A percentile compares a stretch with the other conserved stretches of the same genome.
phyloP scores from a whole-genome alignment of 2,888 invertebrate species.

The Xestia ashworthii region DNA sequence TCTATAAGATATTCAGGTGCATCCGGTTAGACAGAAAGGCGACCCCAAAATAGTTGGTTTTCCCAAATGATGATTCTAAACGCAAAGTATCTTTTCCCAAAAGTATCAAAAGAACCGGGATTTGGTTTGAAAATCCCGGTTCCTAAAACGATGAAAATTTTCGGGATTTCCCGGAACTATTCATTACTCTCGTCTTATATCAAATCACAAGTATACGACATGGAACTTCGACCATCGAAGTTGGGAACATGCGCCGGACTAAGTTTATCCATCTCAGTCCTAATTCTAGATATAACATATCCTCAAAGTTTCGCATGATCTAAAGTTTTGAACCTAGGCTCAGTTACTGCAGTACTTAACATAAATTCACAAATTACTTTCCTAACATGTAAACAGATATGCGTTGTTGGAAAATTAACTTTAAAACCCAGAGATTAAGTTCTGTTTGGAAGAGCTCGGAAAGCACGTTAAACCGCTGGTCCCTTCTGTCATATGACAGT shows the following conservation, averaged over 20 bases:
- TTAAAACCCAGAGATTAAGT: background rate
- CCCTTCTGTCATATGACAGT: background rate
- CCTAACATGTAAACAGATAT: background rate
- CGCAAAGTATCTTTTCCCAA: too few species aligned
- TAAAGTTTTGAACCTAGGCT: slow-evolving; percentile 13
- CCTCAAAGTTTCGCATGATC: slow-evolving; percentile 7
- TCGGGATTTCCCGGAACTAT: too few species aligned
- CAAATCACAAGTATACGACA: background rate
- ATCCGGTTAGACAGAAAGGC: too few species aligned
- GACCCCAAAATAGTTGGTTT: too few species aligned
- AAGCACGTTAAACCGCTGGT: background rate
- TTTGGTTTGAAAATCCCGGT: too few species aligned
- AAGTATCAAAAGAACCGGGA: too few species aligned
- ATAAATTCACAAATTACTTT: background rate
- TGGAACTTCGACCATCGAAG: slow-evolving; percentile 5
- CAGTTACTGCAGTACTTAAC: background rate
- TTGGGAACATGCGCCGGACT: background rate
- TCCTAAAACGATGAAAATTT: too few species aligned
- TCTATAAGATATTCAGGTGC: too few species aligned
- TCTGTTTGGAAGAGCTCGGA: background rate
- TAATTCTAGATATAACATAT: background rate
- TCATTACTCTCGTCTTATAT: background rate
- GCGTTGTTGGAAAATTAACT: background rate
- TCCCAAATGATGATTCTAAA: too few species aligned
- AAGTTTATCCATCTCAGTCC: slow-evolving; percentile 25